Evolutionary conservation across 1,140 invertebrate species (phyloP), one percentile per base, ranked within the genome.

Genomic region (Papilio dardanus): DNA sequence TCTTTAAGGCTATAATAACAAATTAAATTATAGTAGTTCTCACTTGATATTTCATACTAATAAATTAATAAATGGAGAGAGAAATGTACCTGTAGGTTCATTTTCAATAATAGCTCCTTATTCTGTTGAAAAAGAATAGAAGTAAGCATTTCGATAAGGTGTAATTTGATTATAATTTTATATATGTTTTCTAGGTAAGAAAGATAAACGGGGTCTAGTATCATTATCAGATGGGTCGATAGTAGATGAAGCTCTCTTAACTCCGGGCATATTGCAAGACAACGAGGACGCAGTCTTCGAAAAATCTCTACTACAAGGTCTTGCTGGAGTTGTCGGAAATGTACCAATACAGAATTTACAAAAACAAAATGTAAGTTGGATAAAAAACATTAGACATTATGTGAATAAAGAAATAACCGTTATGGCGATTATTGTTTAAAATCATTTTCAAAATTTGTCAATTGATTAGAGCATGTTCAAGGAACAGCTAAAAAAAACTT

Each of bases 311-410:
- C 81, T 95, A 7, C 89, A 90, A n/a, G 96, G 96, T 7, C 88
- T 97, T 16, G 95, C 96, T 4, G 95, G 95, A 68, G 96, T 96
- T n/a, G 95, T 96, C 0, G 93, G 95, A 5, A 95, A 96, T 67
- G 77, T 94, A 21, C 93, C 94, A 5, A 92, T 95, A 8, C 92
- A 95, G 73, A 92, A 94, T 75, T 79, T 94, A 78, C 94, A 95
- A 79, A 94, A 94, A 77, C 86, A 93, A 79, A 93, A 88, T 68
- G 90, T 93, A 83, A 86, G 83, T 81, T 71, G 50, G 0, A n/a
- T 6, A 6, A n/a, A 46, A 46, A 19, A n/a, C n/a, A n/a, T n/a
- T n/a, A n/a, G n/a, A n/a, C n/a, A 42, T 6, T 0, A 46, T 19
- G 6, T 46, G 0, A 19, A 0, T 2, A 46, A 46, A 1, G 16